Base-by-base conservation (phyloP, 1,140 invertebrate species). In the Berghia stephanieae region DNA sequence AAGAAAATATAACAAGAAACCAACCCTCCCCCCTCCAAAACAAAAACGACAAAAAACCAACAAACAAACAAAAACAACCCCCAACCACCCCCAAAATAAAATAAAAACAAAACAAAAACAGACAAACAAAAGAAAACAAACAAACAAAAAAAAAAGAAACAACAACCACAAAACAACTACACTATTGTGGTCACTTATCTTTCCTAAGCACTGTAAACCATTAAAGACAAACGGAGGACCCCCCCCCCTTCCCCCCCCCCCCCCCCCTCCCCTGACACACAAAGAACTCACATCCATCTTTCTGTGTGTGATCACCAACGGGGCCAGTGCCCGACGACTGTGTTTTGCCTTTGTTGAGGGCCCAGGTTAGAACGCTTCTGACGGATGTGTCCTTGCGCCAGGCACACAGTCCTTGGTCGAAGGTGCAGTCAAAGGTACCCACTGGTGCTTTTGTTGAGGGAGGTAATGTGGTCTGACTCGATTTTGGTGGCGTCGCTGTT, bases 391-490 rank as follows among this genome's bases (percentile, higher is more conserved):
- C 81, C 71, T 80, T 66, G 0, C 81, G 34, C 42, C 77, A 67
- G 0, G 78, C 81, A 36, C 68, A 89, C 0, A 86, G 90, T 16
- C 78, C 87, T 85, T 57, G 40, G 44, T 95, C 94, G 86, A 95
- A 95, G 86, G 94, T 92, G 82, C 94, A 80, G 42, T 86, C 83
- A 40, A 84, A 79, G 13, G 77, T 46, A 2, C 82, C 80, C 5
- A 74, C 46, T 24, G 63, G 55, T 40, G 55, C 40, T 60, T 57
- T 67, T 43, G 74, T 49, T 21, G 66, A 76, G 13, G 78, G 21
- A 49, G 78, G 60, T n/a, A 79, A 55, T 36, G 27, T 5, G 6
- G 52, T 73, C 4, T n/a, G n/a, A n/a, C n/a, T n/a, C n/a, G n/a
- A n/a, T n/a, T n/a, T n/a, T n/a, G n/a, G n/a, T n/a, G n/a, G n/a